Evolutionary conservation across 1,140 invertebrate genomes (phyloP).

Genomic region (Conopomorpha cramerella): DNA sequence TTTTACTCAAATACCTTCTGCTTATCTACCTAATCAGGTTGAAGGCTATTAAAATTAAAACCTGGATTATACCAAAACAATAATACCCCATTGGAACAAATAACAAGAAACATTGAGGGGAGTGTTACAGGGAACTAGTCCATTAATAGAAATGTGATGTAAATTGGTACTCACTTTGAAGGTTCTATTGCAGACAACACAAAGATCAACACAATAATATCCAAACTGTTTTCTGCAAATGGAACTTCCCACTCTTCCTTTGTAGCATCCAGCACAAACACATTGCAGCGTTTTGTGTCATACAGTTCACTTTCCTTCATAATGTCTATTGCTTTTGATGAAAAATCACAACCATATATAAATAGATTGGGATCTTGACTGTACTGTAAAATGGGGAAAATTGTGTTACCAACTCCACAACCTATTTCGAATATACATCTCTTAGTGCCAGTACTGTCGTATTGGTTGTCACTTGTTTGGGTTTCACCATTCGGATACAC

Average conservation of each 20-base stretch:
- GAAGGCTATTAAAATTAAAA: too few relatives aligned
- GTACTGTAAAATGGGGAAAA: conserved; percentile 90
- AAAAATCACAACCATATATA: conserved; percentile 97
- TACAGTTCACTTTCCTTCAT: conserved; percentile 79
- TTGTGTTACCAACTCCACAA: conserved; percentile 97
- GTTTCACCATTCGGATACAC: conserved; percentile 17
- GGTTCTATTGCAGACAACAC: conserved; percentile 94
- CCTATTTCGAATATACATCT: conserved; percentile 84
- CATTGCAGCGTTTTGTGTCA: conserved; percentile 76
- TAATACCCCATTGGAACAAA: too few relatives aligned
- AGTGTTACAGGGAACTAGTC: too few relatives aligned
- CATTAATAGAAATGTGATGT: too few relatives aligned
- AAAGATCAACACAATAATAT: conserved; percentile 93
- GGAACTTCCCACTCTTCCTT: conserved; percentile 71
- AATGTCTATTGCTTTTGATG: conserved; percentile 86
- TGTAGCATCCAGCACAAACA: conserved; percentile 92
- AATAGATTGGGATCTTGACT: conserved; percentile 80
- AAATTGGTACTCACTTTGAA: conserved; percentile 73
- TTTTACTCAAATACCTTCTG: too few relatives aligned
- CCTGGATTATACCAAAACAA: too few relatives aligned
- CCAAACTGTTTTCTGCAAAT: conserved; percentile 78
- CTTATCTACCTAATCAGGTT: too few relatives aligned
- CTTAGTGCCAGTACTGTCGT: conserved; percentile 13
- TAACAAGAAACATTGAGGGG: too few relatives aligned
- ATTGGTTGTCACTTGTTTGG: conserved; percentile 1